phyloP scores from a whole-genome alignment of 2,797 vertebrate species.

The Hafferia zeledoni region DNA sequence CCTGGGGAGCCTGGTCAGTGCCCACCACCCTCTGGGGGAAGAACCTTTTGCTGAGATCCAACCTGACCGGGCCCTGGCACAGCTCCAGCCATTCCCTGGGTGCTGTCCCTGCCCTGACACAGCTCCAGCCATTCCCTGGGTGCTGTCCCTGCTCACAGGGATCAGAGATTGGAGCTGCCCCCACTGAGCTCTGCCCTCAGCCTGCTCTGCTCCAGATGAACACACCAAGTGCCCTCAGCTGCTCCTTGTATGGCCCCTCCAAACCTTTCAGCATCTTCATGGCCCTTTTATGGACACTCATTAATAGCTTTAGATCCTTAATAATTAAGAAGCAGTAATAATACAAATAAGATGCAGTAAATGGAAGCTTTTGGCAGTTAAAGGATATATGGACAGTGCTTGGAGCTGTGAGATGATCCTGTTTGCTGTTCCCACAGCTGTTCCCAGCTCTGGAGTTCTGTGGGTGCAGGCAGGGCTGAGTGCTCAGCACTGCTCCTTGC shows the following conservation, averaged over 20 bases:
- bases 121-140: background rate
- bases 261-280: background rate
- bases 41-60: background rate
- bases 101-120: background rate
- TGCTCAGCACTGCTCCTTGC: background rate
- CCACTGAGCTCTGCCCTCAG: background rate
- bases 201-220: background rate
- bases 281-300: background rate
- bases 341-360: background rate
- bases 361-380: background rate
- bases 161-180: background rate
- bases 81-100: background rate
- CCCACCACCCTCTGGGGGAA: background rate
- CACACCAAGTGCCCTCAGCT: background rate
- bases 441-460: background rate
- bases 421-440: background rate
- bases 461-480: background rate
- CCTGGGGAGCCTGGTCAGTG: background rate
- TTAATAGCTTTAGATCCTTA: background rate
- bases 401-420: background rate
- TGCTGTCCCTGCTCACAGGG: background rate
- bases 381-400: background rate
- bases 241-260: rapidly evolving
- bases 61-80: background rate
- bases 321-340: background rate